Conservation (phyloP, 2,797 vertebrate genomes). For the Caiman crocodilus region DNA sequence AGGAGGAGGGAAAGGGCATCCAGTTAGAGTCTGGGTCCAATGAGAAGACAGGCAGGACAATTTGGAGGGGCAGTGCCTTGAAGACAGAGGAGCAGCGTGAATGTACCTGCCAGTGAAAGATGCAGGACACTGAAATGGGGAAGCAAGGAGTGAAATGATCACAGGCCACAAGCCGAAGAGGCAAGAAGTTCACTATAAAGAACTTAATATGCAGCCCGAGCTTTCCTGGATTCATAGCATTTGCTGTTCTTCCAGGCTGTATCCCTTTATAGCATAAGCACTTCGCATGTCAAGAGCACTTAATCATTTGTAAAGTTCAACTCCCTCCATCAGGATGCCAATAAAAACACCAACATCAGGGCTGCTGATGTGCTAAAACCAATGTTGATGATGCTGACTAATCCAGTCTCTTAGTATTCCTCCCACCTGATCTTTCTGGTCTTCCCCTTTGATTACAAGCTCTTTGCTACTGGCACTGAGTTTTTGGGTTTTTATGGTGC, state of each 20-base stretch:
- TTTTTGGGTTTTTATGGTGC: fast-evolving
- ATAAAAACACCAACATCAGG: no score
- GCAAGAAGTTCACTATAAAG: background rate
- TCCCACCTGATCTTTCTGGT: fast-evolving
- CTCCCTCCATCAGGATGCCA: no score
- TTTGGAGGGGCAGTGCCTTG: no score
- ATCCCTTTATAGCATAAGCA: fast-evolving
- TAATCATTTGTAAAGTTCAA: background rate
- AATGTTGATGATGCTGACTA: no score
- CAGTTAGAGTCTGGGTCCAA: background rate
- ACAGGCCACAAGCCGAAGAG: no score
- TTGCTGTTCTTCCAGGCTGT: background rate
- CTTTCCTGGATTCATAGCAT: no score
- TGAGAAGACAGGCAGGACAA: background rate
- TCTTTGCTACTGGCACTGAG: fast-evolving
- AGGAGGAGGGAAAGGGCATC: background rate
- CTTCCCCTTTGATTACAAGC: fast-evolving
- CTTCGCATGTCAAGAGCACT: fast-evolving
- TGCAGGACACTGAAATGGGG: background rate
- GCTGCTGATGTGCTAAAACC: no score
- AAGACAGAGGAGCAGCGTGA: background rate
- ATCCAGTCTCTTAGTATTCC: no score
- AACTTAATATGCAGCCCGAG: background rate
- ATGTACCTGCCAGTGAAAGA: no score
- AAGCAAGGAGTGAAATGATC: background rate